Conservation (phyloP, 2,797 vertebrate species). For the Neoniphon sammara region DNA sequence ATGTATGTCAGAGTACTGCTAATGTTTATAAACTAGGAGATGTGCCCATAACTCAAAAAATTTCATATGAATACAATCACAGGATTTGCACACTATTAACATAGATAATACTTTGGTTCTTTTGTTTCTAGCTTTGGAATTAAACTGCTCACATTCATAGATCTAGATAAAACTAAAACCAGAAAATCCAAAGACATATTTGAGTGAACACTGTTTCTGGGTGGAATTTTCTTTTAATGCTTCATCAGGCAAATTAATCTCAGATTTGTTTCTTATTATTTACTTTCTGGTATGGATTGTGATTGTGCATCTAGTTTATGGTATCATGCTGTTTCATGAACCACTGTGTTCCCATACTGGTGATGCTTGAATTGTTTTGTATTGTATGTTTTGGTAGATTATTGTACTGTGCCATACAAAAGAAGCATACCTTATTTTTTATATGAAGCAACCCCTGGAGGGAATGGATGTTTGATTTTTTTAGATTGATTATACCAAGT, state of each 20-base stretch:
- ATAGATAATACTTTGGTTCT: not conserved
- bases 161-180: not conserved
- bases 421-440: conserved; percentile 14
- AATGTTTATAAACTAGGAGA: too few species aligned
- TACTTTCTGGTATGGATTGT: conserved; percentile 25
- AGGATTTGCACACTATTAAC: not conserved
- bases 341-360: not conserved
- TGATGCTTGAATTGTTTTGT: not conserved
- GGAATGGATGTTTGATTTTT: conserved; percentile 16
- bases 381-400: conserved; percentile 11
- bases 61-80: too few species aligned
- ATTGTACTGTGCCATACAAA: conserved; percentile 11
- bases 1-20: too few species aligned
- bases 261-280: conserved; percentile 12
- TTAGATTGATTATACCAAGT: conserved; percentile 13
- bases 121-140: not conserved
- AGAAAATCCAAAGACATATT: conserved; percentile 10
- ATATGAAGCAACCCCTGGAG: conserved; percentile 2
- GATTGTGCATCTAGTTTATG: conserved; percentile 4
- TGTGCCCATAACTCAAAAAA: too few species aligned
- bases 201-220: conserved; percentile 10
- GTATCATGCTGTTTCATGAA: conserved; percentile 16
- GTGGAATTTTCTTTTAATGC: conserved; percentile 33
- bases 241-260: conserved; percentile 7
- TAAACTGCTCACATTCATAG: not conserved